Base-by-base conservation (phyloP, 2,113 vertebrate species). In the Arvicanthis niloticus region DNA sequence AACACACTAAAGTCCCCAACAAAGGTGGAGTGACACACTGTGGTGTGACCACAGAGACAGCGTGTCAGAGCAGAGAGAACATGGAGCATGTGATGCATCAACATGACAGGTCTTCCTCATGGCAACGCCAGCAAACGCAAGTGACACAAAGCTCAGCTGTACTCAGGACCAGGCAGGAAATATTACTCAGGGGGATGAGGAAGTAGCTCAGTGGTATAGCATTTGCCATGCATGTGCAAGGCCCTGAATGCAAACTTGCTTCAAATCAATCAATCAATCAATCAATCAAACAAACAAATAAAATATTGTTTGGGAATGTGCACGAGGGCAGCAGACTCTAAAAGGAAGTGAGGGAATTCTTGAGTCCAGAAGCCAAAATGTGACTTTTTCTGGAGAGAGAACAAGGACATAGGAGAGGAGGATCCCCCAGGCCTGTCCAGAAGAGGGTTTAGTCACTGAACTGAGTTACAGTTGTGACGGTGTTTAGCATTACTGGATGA, bases 401-500 rank as follows among this genome's bases (percentile, higher is more conserved):
- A 76, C 73, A 42, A 81, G 58, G 29, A 37, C 15, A 58, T 12
- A 12, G n/a, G 31, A 19, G 45, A 91, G 16, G 62, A 86, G 26
- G 7, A 6, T 65, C 53, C 26, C 40, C 26, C 60, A 68, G 9
- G n/a, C 13, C 34, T 15, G 87, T 70, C 48, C 26, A 51, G 48
- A 10, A 9, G 68, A 16, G 68, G 62, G 19, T 80, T 7, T 94
- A n/a, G 48, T 80, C 76, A 24, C 51, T 82, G 26, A 88, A 48
- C 81, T n/a, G 13, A 77, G 21, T 87, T 21, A 37, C 51, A 56
- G 58, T 42, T 72, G 86, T 40, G n/a, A 1, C 37, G 34, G 9
- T 68, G 29, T 60, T 93, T 96, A 94, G 29, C 56, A 78, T 91
- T 94, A 81, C 93, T 80, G 45, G 31, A 82, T 67, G 48, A 62